phyloP scores from a whole-genome alignment of 2,797 vertebrate species.

The Microctenopoma steveboyesi region DNA sequence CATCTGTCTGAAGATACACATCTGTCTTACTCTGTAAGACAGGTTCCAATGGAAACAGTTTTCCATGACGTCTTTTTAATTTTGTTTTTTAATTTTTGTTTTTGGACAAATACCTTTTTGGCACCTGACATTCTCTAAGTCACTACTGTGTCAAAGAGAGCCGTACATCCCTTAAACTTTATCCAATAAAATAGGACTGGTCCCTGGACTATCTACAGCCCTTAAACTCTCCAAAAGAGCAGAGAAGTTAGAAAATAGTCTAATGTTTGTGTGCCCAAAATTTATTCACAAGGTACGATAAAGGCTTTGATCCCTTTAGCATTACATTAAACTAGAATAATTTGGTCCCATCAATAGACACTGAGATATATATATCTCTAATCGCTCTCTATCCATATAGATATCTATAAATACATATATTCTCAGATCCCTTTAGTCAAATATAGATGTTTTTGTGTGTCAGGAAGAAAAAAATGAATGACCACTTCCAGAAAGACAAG shows the following conservation, averaged over 20 bases:
- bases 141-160: neutral
- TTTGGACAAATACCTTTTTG: neutral
- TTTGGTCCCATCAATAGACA: neutral
- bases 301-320: neutral
- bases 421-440: neutral
- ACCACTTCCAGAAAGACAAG: neutral
- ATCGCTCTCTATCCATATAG: neutral
- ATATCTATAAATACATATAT: neutral
- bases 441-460: neutral
- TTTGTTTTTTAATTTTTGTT: too few relatives aligned
- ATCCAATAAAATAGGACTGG: neutral
- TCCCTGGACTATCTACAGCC: neutral
- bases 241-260: neutral
- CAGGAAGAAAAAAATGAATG: neutral
- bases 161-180: neutral
- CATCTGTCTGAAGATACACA: neutral
- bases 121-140: slow-evolving; percentile 5
- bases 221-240: neutral
- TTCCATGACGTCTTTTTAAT: too few relatives aligned
- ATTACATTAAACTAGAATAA: neutral
- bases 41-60: neutral
- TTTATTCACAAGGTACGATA: neutral
- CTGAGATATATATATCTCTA: too few relatives aligned
- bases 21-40: neutral
- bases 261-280: neutral